Percentiles rank a stretch among this genome's conserved stretches.
Conservation (phyloP, 1,140 invertebrate genomes). For the Metaphire vulgaris region DNA sequence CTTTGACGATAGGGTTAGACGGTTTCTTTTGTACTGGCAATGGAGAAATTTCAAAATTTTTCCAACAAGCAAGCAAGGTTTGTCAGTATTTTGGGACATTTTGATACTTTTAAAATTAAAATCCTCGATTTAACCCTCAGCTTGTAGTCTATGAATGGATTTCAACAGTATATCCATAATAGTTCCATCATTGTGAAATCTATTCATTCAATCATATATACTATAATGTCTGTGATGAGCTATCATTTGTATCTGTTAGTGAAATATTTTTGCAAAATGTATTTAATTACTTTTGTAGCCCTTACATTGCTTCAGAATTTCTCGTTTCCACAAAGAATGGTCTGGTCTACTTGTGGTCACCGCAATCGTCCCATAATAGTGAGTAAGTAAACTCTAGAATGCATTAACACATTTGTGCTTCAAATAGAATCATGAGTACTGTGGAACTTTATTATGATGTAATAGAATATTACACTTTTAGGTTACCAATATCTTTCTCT, state of each 20-base stretch:
- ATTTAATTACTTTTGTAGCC: neutral
- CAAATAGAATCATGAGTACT: neutral
- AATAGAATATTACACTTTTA: neutral
- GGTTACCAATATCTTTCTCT: neutral
- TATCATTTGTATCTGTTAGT: neutral
- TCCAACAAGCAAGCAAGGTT: too few relatives aligned
- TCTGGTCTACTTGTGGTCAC: neutral
- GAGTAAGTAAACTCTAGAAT: neutral
- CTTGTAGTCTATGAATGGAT: neutral
- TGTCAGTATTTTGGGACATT: too few relatives aligned
- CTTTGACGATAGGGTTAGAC: neutral
- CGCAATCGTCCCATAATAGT: neutral
- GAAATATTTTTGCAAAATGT: too few relatives aligned
- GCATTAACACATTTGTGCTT: neutral
- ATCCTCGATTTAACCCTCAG: neutral
- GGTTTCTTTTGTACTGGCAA: neutral
- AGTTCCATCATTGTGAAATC: neutral
- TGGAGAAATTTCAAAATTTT: neutral
- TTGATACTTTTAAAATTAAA: neutral
- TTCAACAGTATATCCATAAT: neutral
- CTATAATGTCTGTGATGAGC: neutral
- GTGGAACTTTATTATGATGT: neutral
- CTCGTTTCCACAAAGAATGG: neutral
- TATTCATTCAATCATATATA: neutral
- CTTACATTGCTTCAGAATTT: neutral